Evolutionary conservation across 2,113 vertebrate species (phyloP), one percentile per base, ranked within the genome.

Genomic region (Planiliza haematocheilus): DNA sequence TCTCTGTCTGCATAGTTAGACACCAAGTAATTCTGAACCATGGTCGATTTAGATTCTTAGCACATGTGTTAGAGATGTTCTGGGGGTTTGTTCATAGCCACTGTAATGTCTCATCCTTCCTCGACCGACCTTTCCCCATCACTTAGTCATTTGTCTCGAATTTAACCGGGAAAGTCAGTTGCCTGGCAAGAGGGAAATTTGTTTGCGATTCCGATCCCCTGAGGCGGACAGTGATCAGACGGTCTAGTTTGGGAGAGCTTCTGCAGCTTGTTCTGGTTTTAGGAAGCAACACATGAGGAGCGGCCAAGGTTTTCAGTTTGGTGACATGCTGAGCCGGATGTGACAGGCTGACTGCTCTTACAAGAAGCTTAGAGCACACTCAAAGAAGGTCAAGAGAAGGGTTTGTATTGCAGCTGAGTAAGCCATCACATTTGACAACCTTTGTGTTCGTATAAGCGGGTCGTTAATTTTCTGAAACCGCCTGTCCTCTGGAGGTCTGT

Each of bases 1-100:
- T 42, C 59, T 21, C 69, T 20, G 74, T 70, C 75, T 77, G 80
- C 88, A 90, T 88, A 78, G 73, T 89, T 74, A 85, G 85, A 91
- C 88, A 48, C 48, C 41, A 46, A 86, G 82, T 88, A 56, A 88
- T 69, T 76, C 41, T 74, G 85, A 70, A 79, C 52, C 37, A n/a
- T 0, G 51, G 80, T 21, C 42, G 67, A 58, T 48, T 42, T 1
- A 62, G 72, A 79, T 70, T 71, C 34, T 18, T 77, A 43, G 77
- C 84, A 86, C 77, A 86, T 80, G 78, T 84, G 74, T 72, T 55
- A 21, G 58, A 75, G 70, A 86, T 82, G 68, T 61, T 62, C 82
- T 56, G 58, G 62, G 71, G 79, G 74, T 77, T 69, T 84, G 38
- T 21, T 75, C 64, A 39, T 17, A 49, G 62, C 77, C 82, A 60